These are phyloP conservation scores for Serrognathus titanus DNA, from an alignment of 2,888 invertebrate genomes.

Conservation along the genomic window DNA sequence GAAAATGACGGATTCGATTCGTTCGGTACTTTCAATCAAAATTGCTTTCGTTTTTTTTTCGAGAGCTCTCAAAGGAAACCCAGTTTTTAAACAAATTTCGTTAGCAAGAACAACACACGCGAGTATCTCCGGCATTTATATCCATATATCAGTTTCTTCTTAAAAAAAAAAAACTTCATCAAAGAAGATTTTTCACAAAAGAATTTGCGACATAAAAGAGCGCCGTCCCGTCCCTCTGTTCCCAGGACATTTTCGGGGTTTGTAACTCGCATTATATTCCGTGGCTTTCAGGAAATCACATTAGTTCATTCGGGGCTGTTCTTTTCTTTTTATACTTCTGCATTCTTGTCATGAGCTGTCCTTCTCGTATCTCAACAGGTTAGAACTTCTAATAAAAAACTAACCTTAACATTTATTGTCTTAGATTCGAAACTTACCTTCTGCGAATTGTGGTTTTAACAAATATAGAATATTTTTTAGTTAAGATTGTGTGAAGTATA, in stretches of 20 bases:
- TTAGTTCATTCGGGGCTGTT: conserved; percentile 13
- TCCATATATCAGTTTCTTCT: conserved; percentile 12
- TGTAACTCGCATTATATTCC: conserved; percentile 15
- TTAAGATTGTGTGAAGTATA: no score
- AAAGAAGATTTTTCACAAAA: conserved; percentile 13
- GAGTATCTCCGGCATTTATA: conserved; percentile 8
- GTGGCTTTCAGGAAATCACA: conserved; percentile 16
- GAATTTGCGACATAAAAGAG: conserved; percentile 14
- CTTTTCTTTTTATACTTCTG: conserved; percentile 5
- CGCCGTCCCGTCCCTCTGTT: conserved; percentile 8
- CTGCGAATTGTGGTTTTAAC: no score
- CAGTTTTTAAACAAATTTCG: not conserved
- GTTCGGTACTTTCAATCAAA: no score
- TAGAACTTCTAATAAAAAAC: not conserved
- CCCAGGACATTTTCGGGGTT: conserved; percentile 13
- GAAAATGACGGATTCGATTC: no score
- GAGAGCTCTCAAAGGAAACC: no score
- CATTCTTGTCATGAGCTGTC: not conserved
- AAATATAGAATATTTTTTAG: no score
- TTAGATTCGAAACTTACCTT: no score
- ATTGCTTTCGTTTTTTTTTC: no score
- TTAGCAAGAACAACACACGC: not conserved
- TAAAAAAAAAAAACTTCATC: conserved; percentile 13
- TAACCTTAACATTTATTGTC: not conserved
- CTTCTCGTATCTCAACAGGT: not conserved